These are phyloP conservation scores for Scopus umbretta DNA, from an alignment of 2,113 vertebrate species.

Conservation along the genomic window DNA sequence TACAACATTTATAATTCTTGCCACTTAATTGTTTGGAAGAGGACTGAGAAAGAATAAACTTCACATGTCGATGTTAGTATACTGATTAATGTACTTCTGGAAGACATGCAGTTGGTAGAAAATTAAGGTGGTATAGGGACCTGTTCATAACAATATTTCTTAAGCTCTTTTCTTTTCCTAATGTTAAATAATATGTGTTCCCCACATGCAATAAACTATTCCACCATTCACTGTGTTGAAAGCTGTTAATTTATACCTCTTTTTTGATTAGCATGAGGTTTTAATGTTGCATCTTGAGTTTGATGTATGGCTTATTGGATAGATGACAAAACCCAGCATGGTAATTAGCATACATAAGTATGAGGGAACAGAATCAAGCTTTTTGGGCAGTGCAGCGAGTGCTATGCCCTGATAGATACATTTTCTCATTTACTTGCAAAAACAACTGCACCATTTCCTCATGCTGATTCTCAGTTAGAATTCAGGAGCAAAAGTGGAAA, in stretches of 20 bases:
- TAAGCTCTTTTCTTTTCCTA: neutral
- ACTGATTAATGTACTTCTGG: neutral
- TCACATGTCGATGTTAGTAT: neutral
- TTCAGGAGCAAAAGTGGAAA: neutral
- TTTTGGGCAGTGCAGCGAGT: neutral
- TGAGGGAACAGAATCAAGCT: neutral
- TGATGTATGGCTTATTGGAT: neutral
- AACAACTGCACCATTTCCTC: neutral
- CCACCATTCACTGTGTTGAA: neutral
- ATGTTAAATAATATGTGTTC: neutral
- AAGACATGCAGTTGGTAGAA: neutral
- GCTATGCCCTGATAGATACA: neutral
- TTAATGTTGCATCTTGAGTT: neutral
- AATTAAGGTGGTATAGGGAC: neutral
- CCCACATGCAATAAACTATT: neutral
- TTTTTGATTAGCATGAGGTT: neutral
- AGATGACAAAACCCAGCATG: neutral
- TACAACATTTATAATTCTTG: neutral
- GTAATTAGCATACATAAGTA: neutral
- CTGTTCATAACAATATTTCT: neutral
- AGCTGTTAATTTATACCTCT: neutral
- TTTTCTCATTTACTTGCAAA: neutral
- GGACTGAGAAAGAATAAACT: neutral
- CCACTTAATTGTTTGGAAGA: neutral
- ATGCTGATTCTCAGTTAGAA: neutral